These are phyloP conservation scores for Ochotona princeps DNA, from an alignment of 2,113 vertebrate genomes.

Conservation along the genomic window DNA sequence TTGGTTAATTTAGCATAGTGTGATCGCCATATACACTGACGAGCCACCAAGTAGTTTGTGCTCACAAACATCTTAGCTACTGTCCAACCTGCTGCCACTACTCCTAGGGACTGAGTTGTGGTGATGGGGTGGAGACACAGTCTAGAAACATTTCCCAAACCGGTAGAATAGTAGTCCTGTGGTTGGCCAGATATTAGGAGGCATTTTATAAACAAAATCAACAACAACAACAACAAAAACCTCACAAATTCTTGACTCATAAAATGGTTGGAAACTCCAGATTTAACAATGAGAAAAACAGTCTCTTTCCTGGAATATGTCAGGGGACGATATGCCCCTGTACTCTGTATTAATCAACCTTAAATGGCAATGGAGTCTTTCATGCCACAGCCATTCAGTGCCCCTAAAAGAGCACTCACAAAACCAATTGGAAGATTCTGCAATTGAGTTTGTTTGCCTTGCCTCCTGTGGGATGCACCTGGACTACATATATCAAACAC, in stretches of 20 bases:
- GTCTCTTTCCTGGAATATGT: slow-evolving; percentile 33
- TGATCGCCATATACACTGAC: slow-evolving; percentile 29
- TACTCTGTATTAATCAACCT: background rate
- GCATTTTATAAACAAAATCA: background rate
- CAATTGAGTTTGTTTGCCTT: slow-evolving; percentile 36
- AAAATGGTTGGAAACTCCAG: slow-evolving; percentile 26
- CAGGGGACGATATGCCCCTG: background rate
- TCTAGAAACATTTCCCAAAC: background rate
- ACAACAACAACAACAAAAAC: background rate
- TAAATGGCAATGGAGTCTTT: slow-evolving; percentile 10
- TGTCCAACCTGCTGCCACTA: background rate
- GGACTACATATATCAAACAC: background rate
- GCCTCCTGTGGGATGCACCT: background rate
- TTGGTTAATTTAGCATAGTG: slow-evolving; percentile 27
- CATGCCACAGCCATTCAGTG: background rate
- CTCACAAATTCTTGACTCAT: slow-evolving; percentile 1
- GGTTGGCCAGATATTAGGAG: background rate
- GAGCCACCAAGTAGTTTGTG: background rate
- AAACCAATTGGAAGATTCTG: slow-evolving; percentile 41
- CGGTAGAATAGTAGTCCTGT: background rate
- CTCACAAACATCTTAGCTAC: slow-evolving; percentile 13
- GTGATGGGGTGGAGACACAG: background rate
- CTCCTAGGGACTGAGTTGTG: background rate
- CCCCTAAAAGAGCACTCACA: slow-evolving; percentile 16
- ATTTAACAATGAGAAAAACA: slow-evolving; percentile 9